Percentiles rank a stretch among this genome's conserved stretches.
Evolutionary conservation across 2,888 invertebrate genomes (phyloP).

Genomic region (Ennomos quercinarius): DNA sequence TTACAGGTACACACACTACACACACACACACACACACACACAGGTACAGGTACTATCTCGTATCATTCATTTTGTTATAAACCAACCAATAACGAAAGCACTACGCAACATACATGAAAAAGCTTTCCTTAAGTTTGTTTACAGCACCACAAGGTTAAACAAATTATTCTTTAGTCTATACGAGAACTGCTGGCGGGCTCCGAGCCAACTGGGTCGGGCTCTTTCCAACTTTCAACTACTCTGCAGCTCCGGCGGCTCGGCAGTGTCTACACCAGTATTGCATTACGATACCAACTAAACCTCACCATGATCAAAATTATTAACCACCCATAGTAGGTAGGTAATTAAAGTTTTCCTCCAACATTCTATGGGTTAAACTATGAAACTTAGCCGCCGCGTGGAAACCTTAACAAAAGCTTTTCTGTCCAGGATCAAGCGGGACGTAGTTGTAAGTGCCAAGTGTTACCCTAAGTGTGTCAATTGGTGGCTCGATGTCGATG

Average conservation of each 20-base stretch:
- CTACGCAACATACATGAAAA: slow-evolving; percentile 1
- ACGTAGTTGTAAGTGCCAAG: slow-evolving; percentile 75
- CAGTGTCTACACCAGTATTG: slow-evolving; percentile 38
- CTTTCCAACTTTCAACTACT: slow-evolving; percentile 76
- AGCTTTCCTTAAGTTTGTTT: slow-evolving; percentile 32
- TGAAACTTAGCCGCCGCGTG: slow-evolving; percentile 2
- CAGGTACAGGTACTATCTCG: too few species aligned
- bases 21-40: too few species aligned
- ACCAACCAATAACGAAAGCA: neutral
- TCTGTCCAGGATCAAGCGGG: slow-evolving; percentile 60
- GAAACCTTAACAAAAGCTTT: slow-evolving; percentile 35
- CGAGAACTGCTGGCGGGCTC: slow-evolving; percentile 62
- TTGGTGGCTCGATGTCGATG: slow-evolving; percentile 83
- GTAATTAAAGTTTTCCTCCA: slow-evolving; percentile 21
- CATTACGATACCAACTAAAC: slow-evolving; percentile 31
- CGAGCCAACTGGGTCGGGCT: slow-evolving; percentile 81
- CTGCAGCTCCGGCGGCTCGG: slow-evolving; percentile 62
- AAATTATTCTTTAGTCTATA: slow-evolving; percentile 39
- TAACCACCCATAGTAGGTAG: slow-evolving; percentile 11
- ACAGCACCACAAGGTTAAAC: slow-evolving; percentile 40
- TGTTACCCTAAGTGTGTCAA: slow-evolving; percentile 85
- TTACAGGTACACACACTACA: too few species aligned
- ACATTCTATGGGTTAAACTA: slow-evolving; percentile 15
- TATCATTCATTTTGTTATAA: too few species aligned
- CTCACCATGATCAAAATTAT: slow-evolving; percentile 12